Conservation (phyloP, 2,113 vertebrate genomes). For the Gymnarchus niloticus region DNA sequence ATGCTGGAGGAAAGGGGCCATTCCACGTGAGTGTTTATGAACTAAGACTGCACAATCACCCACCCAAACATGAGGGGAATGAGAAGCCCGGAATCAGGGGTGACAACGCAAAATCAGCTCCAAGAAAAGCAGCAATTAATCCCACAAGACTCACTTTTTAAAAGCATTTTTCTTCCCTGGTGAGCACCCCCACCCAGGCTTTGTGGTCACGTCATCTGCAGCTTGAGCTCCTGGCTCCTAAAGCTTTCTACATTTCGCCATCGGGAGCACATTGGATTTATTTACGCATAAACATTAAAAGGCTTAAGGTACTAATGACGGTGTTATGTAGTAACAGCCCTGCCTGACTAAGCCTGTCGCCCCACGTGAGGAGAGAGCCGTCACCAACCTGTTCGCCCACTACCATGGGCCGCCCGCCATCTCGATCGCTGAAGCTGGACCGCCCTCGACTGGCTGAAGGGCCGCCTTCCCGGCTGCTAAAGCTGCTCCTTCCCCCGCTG, state of each 20-base stretch:
- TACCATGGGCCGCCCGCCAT: conserved; percentile 70
- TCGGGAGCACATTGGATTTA: too few species aligned
- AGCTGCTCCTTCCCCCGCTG: conserved; percentile 59
- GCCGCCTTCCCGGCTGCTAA: conserved; percentile 46
- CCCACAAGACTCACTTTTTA: too few species aligned
- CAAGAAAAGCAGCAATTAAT: too few species aligned
- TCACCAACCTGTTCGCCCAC: conserved; percentile 71
- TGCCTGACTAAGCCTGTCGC: too few species aligned
- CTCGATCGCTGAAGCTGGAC: conserved; percentile 70
- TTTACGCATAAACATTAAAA: too few species aligned
- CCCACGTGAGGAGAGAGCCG: background rate
- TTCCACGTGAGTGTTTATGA: background rate
- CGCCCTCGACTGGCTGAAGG: conserved; percentile 70
- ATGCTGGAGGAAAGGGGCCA: conserved; percentile 51
- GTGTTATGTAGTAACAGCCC: too few species aligned
- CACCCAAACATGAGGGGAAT: background rate
- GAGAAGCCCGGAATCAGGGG: background rate
- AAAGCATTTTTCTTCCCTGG: too few species aligned
- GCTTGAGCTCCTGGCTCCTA: too few species aligned
- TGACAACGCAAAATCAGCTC: background rate
- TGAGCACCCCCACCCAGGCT: too few species aligned
- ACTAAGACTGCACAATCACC: background rate
- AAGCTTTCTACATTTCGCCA: too few species aligned
- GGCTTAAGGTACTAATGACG: too few species aligned
- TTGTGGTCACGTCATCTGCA: too few species aligned